Evolutionary conservation across 1,140 invertebrate genomes (phyloP).

Genomic region (Heterodera carotae): DNA sequence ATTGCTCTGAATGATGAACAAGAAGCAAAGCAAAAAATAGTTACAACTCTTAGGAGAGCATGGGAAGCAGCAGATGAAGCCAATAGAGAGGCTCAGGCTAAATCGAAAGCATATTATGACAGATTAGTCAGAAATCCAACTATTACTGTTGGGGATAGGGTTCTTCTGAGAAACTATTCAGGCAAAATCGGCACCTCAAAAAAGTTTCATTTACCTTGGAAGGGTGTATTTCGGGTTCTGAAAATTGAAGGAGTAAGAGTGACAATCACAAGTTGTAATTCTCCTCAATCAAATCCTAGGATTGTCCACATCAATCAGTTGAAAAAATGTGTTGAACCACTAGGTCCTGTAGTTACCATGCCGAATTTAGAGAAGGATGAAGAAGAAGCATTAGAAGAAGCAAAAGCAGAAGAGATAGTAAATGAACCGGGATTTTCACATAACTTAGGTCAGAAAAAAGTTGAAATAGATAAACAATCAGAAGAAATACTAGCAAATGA

Average conservation of each 20-base stretch:
- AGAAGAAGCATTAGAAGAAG: not conserved
- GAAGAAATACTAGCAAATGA: not conserved
- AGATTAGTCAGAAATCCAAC: conserved; percentile 20
- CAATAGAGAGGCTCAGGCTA: conserved; percentile 1
- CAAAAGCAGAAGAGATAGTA: not conserved
- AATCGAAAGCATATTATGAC: conserved; percentile 33
- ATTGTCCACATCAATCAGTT: conserved; percentile 35
- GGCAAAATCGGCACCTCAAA: not conserved
- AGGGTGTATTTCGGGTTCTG: conserved; percentile 24
- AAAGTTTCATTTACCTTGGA: conserved; percentile 31
- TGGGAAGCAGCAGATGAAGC: conserved; percentile 24
- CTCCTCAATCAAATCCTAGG: conserved; percentile 15
- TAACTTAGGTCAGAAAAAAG: not conserved
- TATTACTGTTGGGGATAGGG: conserved; percentile 25
- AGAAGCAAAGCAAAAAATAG: conserved; percentile 9
- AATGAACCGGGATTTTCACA: not conserved
- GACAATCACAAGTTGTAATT: conserved; percentile 7
- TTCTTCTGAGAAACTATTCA: conserved; percentile 15
- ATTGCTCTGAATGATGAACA: not conserved
- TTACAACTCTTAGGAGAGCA: conserved; percentile 10
- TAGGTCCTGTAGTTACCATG: conserved; percentile 8
- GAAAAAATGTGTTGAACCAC: conserved; percentile 21
- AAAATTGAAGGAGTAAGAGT: conserved; percentile 19
- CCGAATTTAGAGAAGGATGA: conserved; percentile 1
- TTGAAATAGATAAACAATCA: not conserved